These are phyloP conservation scores for Doryteuthis pealeii DNA, from an alignment of 1,140 invertebrate species.

Conservation along the genomic window DNA sequence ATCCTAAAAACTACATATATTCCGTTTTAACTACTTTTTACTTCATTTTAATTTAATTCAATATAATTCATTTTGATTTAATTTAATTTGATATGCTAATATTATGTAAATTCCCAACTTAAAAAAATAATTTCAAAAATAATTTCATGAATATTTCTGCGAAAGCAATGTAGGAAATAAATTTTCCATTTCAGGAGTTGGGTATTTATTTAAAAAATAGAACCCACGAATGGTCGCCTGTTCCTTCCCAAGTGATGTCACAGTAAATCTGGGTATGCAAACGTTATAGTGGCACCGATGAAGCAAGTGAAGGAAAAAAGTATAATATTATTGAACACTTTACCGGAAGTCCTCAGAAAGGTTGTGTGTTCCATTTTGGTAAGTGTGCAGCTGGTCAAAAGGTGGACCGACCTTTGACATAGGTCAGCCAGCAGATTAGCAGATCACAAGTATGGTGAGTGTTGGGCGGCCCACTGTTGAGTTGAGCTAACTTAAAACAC, in stretches of 20 bases:
- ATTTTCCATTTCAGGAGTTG: no score
- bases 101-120: no score
- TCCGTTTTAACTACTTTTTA: no score
- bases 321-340: conserved; percentile 9
- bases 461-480: conserved; percentile 3
- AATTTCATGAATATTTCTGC: no score
- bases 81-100: no score
- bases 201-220: no score
- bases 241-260: neutral
- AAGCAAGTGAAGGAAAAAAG: conserved; percentile 8
- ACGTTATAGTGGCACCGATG: neutral
- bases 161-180: no score
- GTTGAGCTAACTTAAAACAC: neutral
- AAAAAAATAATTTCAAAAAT: no score
- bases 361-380: conserved; percentile 1
- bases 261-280: conserved; percentile 5
- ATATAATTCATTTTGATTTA: no score
- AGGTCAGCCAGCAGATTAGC: conserved; percentile 2
- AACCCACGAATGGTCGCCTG: no score
- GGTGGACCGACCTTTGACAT: neutral
- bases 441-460: conserved; percentile 9
- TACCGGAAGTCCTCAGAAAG: conserved; percentile 6
- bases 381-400: conserved; percentile 7
- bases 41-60: no score
- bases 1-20: no score